A percentile compares a stretch with the other conserved stretches of the same genome.
Evolutionary conservation across 2,797 vertebrate species (phyloP).

Genomic region (Hypotaenidia philippensis): DNA sequence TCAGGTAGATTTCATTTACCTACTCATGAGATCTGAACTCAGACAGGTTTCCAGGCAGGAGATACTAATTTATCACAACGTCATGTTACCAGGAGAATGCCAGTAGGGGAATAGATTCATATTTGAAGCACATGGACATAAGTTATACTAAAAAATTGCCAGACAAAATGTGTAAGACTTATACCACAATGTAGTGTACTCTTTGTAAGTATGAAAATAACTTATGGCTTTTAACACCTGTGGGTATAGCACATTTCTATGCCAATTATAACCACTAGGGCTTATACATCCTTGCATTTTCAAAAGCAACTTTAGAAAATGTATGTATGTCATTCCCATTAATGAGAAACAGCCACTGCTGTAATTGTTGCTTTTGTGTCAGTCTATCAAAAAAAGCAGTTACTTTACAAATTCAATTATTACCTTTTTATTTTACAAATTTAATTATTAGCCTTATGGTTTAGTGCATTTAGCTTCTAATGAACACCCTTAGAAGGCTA

Average conservation of each 20-base stretch:
- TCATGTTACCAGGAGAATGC: slow-evolving; percentile 1
- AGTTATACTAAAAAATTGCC: neutral
- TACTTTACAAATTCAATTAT: slow-evolving; percentile 41
- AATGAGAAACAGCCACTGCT: slow-evolving; percentile 26
- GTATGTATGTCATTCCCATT: neutral
- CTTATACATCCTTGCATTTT: slow-evolving; percentile 29
- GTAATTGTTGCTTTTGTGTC: slow-evolving; percentile 3
- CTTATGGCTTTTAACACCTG: slow-evolving; percentile 53
- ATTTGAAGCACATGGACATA: slow-evolving; percentile 31
- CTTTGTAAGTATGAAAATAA: slow-evolving; percentile 46
- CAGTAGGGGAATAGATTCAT: neutral
- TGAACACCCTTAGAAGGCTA: neutral
- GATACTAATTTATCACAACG: slow-evolving; percentile 12
- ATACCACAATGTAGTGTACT: neutral
- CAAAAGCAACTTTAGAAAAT: neutral
- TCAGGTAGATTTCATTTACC: neutral
- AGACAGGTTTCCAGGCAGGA: neutral
- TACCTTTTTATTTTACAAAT: slow-evolving; percentile 22
- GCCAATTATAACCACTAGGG: slow-evolving; percentile 20
- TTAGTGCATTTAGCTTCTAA: neutral
- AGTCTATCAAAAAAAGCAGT: neutral
- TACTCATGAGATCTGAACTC: neutral
- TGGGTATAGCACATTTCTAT: slow-evolving; percentile 36
- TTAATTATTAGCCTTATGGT: slow-evolving; percentile 17
- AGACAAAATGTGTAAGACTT: neutral